Evolutionary conservation across 2,888 invertebrate species (phyloP).

Genomic region (Melieria omissa): DNA sequence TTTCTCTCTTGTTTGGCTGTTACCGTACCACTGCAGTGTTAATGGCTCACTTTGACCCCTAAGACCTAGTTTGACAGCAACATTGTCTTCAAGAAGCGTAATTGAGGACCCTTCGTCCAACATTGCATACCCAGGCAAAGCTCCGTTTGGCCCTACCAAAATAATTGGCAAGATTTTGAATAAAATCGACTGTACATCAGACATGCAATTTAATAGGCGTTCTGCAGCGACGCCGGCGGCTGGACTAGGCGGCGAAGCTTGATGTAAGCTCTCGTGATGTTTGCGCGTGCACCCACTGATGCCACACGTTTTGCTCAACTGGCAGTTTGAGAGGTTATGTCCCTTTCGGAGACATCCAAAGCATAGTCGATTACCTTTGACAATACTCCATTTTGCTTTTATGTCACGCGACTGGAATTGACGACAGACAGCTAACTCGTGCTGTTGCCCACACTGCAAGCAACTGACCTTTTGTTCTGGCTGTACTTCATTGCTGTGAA

Average conservation of each 20-base stretch:
- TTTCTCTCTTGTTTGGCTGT: constrained; percentile 16
- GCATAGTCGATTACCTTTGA: background rate
- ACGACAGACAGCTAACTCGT: background rate
- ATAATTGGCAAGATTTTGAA: constrained; percentile 34
- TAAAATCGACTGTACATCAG: constrained; percentile 3
- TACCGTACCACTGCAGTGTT: constrained; percentile 28
- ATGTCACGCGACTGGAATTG: background rate
- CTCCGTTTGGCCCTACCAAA: constrained; percentile 18
- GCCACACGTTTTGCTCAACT: background rate
- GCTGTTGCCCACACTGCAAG: background rate
- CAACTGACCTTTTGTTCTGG: too few species aligned
- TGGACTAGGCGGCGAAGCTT: background rate
- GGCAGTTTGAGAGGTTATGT: background rate
- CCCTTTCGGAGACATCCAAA: constrained; percentile 1
- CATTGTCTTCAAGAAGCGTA: constrained; percentile 29
- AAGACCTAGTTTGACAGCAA: constrained; percentile 25
- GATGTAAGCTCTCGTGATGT: constrained; percentile 9
- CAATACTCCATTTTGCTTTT: background rate
- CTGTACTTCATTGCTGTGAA: background rate
- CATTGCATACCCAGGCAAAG: background rate
- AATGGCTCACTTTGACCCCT: constrained; percentile 10
- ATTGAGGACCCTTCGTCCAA: constrained; percentile 8
- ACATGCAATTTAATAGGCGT: constrained; percentile 2
- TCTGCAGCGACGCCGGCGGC: background rate
- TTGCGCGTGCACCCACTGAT: background rate